Evolutionary conservation across 2,888 invertebrate species (phyloP).

Genomic region (Calameuta pallipes): DNA sequence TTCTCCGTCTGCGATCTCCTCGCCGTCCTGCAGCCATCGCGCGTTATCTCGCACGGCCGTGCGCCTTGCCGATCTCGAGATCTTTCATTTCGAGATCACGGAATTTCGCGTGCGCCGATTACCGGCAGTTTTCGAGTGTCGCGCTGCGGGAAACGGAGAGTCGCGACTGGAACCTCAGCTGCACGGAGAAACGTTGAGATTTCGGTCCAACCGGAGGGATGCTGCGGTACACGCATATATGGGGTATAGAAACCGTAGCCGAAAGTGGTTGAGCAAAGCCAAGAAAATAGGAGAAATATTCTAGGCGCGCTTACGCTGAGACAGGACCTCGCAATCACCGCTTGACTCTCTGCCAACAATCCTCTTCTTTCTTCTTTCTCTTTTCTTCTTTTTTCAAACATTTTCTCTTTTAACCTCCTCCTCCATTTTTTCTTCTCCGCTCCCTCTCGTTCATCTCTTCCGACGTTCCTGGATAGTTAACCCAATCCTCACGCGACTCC

Average conservation of each 20-base stretch:
- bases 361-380: constrained; percentile 11
- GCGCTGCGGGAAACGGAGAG: background rate
- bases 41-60: background rate
- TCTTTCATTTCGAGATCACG: background rate
- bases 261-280: constrained; percentile 28
- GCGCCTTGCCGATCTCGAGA: background rate
- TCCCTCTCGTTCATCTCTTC: constrained; percentile 18
- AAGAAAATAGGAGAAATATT: constrained; percentile 51
- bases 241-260: background rate
- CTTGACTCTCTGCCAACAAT: constrained; percentile 61
- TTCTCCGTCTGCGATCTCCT: constrained; percentile 24
- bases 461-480: constrained; percentile 25
- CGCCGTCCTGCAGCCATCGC: background rate
- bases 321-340: constrained; percentile 62
- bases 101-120: background rate
- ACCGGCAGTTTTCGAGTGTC: rapidly evolving
- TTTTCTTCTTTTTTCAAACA: background rate
- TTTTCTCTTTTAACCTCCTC: constrained; percentile 10
- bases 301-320: constrained; percentile 55
- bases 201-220: background rate
- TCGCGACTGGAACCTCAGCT: background rate
- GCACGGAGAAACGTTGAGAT: background rate
- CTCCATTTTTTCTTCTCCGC: constrained; percentile 1
- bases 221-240: background rate
- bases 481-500: constrained; percentile 19